Percentiles rank a stretch among this genome's conserved stretches.
Conservation (phyloP, 2,888 invertebrate genomes). For the Agrotis ipsilon region DNA sequence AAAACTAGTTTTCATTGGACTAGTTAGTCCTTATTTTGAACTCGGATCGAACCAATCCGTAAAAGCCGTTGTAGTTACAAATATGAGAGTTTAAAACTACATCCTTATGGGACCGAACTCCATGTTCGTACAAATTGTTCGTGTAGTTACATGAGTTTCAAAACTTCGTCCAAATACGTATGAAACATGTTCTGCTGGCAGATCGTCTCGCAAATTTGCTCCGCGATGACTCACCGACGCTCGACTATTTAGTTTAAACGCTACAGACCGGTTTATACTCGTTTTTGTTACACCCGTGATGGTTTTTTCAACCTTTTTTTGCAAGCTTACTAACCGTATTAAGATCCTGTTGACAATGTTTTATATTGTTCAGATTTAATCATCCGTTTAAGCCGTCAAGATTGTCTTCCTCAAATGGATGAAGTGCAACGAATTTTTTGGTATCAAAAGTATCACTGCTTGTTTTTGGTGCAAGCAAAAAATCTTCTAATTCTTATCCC, state of each 20-base stretch:
- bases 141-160: slow-evolving; percentile 42
- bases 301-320: slow-evolving; percentile 57
- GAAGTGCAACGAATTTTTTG: slow-evolving; percentile 32
- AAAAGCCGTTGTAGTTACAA: slow-evolving; percentile 16
- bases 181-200: slow-evolving; percentile 48
- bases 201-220: slow-evolving; percentile 70
- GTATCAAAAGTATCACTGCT: background rate
- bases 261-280: slow-evolving; percentile 56
- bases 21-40: background rate
- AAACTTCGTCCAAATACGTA: slow-evolving; percentile 49
- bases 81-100: slow-evolving; percentile 36
- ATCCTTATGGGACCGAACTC: slow-evolving; percentile 34
- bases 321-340: slow-evolving; percentile 54
- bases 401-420: slow-evolving; percentile 40
- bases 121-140: slow-evolving; percentile 48
- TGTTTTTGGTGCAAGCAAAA: slow-evolving; percentile 13
- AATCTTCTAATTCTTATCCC: slow-evolving; percentile 1
- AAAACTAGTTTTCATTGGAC: background rate
- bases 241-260: slow-evolving; percentile 60
- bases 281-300: slow-evolving; percentile 55
- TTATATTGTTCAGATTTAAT: slow-evolving; percentile 61
- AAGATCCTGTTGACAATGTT: slow-evolving; percentile 64
- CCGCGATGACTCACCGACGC: slow-evolving; percentile 69
- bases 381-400: slow-evolving; percentile 43
- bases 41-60: background rate